Evolutionary conservation across 1,140 invertebrate species (phyloP), one percentile per base, ranked within the genome.

Genomic region (Anastrepha obliqua): DNA sequence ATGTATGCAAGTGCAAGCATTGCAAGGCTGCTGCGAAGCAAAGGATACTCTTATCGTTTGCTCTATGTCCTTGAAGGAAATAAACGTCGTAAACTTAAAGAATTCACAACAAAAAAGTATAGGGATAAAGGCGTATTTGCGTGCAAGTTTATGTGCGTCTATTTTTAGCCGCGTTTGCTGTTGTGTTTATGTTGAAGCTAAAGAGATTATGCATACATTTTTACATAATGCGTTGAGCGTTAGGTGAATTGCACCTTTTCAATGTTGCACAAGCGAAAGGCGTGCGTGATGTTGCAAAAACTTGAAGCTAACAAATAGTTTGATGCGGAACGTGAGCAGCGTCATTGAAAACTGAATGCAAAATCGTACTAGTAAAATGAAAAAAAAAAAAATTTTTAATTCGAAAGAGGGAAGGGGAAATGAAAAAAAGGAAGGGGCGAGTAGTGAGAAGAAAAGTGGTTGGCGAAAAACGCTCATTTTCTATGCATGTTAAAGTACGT

Each of bases 81-180:
- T 6, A 20, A 20, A 6, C 62, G 62, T n/a, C 8, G n/a, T 20
- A 42, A 13, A 11, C 39, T 8, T 11, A 29, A 29, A 29, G 20
- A 67, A 67, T 29, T 13, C 11, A 29, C n/a, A 20, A 13, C 9
- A 42, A 20, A 29, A 67, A 15, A 39, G 13, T 9, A 62, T 9
- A 2, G 29, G 4, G 39, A 39, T 67, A 29, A 39, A 67, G 29
- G 65, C 20, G n/a, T 29, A 42, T 67, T 67, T 67, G 20, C 39
- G 65, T 42, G 29, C 65, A 67, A 67, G 39, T 67, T 42, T 67
- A 67, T 67, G 29, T 67, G 65, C 11, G 29, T 67, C 39, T 67
- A 42, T 67, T 67, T 67, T 67, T 67, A 39, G 65, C 20, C 7
- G 11, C 20, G 0, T 39, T 65, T 3, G n/a, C 6, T 2, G 64